Evolutionary conservation across 2,888 invertebrate genomes (phyloP), one percentile per base, ranked within the genome.

Genomic region (Muschampia plurimacula): DNA sequence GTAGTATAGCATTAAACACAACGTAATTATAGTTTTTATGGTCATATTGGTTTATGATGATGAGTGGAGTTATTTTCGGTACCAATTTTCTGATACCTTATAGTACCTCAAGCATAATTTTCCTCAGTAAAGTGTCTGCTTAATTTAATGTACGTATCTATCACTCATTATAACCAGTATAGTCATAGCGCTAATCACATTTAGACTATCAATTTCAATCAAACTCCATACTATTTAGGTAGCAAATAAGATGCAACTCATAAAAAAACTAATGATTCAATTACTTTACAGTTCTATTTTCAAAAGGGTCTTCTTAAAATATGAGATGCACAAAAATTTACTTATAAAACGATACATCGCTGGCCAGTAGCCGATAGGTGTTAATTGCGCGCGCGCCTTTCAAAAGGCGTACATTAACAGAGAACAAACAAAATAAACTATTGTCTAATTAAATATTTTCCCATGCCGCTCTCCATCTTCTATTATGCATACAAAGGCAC

Each of bases 381-480:
- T 68, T 64, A 92, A 92, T 91, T 90, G 89, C 74, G 78, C 85
- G 85, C 85, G 84, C 84, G 83, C 83, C 79, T 84, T 86, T 87
- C 90, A 89, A 91, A 89, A 90, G 88, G 86, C 87, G 85, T 89
- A 90, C 93, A 94, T 93, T 94, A 94, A 93, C 91, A 89, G 88
- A 90, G 89, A 89, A 90, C 93, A 93, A 94, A 93, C 89, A 91
- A 92, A 92, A 92, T 93, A 93, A 94, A 86, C 92, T 92, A 91
- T 93, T 92, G 91, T 92, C 89, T 94, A 93, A 93, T 94, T 93
- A 93, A 92, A 93, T 92, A 89, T 92, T 93, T 93, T 93, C 93
- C 92, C 93, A 93, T 91, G 88, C 84, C 83, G 13, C 46, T 60
- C 52, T 49, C 65, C 72, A 59, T 67, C 59, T 59, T 41, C 67